Conservation (phyloP, 1,140 invertebrate species). For the Aleiodes sp. region DNA sequence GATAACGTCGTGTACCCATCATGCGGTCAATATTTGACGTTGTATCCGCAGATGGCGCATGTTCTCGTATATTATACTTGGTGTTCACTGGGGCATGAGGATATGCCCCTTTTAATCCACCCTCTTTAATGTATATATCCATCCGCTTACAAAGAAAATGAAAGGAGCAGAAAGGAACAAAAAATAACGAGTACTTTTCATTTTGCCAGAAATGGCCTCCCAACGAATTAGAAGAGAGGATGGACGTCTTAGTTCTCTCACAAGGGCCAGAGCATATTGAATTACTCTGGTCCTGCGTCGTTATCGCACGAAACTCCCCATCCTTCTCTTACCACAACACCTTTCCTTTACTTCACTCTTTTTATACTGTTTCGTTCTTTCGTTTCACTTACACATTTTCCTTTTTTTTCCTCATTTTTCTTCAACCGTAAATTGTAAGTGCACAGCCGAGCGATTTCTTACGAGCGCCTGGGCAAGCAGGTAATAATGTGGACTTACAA, state of each 20-base stretch:
- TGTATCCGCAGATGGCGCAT: constrained; percentile 38
- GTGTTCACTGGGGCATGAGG: constrained; percentile 16
- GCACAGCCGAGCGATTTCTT: constrained; percentile 15
- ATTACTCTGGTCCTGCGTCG: constrained; percentile 41
- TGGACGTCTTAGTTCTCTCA: neutral
- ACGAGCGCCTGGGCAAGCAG: constrained; percentile 1
- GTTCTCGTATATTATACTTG: neutral
- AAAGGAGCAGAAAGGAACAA: constrained; percentile 1
- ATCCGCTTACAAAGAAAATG: neutral
- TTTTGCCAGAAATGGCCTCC: constrained; percentile 37
- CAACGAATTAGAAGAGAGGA: constrained; percentile 33
- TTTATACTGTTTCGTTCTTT: constrained; percentile 3
- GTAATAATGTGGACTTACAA: constrained; percentile 30
- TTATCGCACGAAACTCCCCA: constrained; percentile 35
- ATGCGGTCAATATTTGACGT: constrained; percentile 44
- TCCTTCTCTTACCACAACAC: neutral
- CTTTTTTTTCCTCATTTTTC: neutral
- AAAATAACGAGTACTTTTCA: constrained; percentile 44
- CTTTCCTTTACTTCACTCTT: constrained; percentile 24
- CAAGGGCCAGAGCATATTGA: constrained; percentile 34
- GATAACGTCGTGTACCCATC: constrained; percentile 33
- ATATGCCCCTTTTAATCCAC: constrained; percentile 8
- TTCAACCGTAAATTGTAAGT: constrained; percentile 41
- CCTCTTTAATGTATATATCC: neutral
- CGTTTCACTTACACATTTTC: neutral